Evolutionary conservation across 2,888 invertebrate genomes (phyloP), one percentile per base, ranked within the genome.

Genomic region (Melanargia galathea): DNA sequence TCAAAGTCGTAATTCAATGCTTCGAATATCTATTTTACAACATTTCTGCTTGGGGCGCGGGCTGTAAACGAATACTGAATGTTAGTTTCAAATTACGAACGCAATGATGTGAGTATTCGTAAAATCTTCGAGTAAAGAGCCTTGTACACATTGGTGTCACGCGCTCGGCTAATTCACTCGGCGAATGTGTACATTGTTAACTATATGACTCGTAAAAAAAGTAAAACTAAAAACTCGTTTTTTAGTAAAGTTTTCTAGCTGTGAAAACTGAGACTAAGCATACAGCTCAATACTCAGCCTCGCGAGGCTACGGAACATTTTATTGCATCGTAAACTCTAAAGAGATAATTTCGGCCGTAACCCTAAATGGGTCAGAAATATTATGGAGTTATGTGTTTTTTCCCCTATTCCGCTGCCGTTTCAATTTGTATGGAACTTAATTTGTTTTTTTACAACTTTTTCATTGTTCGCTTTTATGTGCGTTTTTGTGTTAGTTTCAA

Each of bases 351-450:
- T 59, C 51, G 49, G 22, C 46, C 62, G 51, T 66, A 66, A 66
- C 64, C 49, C 38, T 48, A 64, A 64, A 66, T 65, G 65, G 64
- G 49, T 52, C 60, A 51, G 64, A 62, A 68, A 64, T 64, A 60
- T 65, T 51, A 63, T 61, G 51, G 48, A 48, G 54, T 62, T 60
- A 60, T 56, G 60, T 64, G 60, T 64, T 64, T 64, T 60, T 61
- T 60, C 48, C 60, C 61, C 63, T 49, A 48, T 58, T 65, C 18
- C 33, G 43, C 45, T 33, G 33, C 60, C 56, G 48, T 64, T 63
- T 65, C 63, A 63, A 68, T 65, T 65, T 59, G 59, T 59, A 59
- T 40, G 59, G 18, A 40, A 16, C 49, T 33, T 49, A 35, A 59
- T 51, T 24, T 59, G 33, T 38, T 40, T 59, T n/a, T 59, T 59